Evolutionary conservation across 2,888 invertebrate species (phyloP).

Genomic region (Athalia rosae): DNA sequence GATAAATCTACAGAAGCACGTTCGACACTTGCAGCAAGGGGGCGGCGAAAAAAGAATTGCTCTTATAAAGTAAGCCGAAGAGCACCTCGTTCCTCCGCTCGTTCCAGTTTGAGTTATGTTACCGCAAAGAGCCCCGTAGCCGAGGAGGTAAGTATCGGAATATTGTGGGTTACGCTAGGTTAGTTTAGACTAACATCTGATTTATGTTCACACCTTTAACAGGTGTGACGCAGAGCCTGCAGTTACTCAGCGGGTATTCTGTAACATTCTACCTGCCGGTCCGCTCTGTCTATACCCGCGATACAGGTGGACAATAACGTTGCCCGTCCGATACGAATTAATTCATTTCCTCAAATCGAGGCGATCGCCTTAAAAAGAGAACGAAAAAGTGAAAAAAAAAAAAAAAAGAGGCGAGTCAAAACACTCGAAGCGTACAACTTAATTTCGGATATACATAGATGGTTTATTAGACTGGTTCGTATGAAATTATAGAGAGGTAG

Average conservation of each 20-base stretch:
- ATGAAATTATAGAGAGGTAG: no score
- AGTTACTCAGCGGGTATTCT: constrained; percentile 44
- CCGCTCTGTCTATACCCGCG: neutral
- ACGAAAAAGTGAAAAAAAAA: no score
- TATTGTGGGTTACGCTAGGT: constrained; percentile 48
- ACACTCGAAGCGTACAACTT: neutral
- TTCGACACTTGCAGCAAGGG: neutral
- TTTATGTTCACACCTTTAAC: constrained; percentile 48
- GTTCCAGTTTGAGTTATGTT: constrained; percentile 46
- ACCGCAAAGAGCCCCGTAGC: constrained; percentile 28
- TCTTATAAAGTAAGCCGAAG: neutral
- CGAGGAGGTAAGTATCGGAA: constrained; percentile 45
- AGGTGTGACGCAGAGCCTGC: constrained; percentile 48
- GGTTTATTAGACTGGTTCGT: neutral
- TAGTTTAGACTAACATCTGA: constrained; percentile 48
- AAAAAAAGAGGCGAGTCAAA: no score
- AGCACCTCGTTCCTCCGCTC: constrained; percentile 32
- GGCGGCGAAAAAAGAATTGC: neutral
- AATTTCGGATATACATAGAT: constrained; percentile 7
- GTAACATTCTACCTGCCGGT: constrained; percentile 38
- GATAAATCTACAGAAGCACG: neutral
- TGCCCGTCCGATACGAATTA: constrained; percentile 37
- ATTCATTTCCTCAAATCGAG: constrained; percentile 24
- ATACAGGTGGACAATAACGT: constrained; percentile 46
- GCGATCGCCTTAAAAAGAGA: neutral